Percentiles rank a stretch among this genome's conserved stretches.
Conservation (phyloP, 64 coral and sea anemone genomes). For the Anthopleura sola region DNA sequence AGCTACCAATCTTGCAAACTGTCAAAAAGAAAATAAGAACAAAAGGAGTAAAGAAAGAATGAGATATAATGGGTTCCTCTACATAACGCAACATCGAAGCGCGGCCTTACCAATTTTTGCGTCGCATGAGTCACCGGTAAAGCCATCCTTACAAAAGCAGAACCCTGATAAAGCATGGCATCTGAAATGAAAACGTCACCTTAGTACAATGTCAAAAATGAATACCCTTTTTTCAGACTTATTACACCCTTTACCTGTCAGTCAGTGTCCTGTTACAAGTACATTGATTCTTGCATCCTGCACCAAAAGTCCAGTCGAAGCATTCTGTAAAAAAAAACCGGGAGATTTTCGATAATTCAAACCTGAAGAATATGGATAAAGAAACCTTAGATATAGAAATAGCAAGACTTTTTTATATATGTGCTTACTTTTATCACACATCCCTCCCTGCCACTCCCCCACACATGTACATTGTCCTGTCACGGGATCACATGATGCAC, state of each 20-base stretch:
- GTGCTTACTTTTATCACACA: constrained; percentile 73
- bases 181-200: constrained; percentile 1
- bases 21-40: not conserved
- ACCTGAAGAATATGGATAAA: not conserved
- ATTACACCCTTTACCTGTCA: too few species aligned
- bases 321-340: too few species aligned
- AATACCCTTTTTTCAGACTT: too few species aligned
- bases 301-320: too few species aligned
- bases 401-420: not conserved
- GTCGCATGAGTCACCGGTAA: constrained; percentile 32
- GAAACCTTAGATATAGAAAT: not conserved
- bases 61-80: not conserved
- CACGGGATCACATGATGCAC: constrained; percentile 71
- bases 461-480: constrained; percentile 77
- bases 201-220: not conserved
- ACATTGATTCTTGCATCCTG: too few species aligned
- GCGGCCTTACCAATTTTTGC: constrained; percentile 36
- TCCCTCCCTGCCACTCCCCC: constrained; percentile 79
- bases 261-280: too few species aligned
- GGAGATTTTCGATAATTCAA: too few species aligned
- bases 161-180: constrained; percentile 63
- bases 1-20: constrained; percentile 16
- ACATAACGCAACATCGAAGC: not conserved
- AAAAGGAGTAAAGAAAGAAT: not conserved
- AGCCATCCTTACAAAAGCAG: constrained; percentile 71